Percentiles rank a stretch among this genome's conserved stretches.
phyloP scores from a whole-genome alignment of 1,140 invertebrate species.

The Drosophila leontia region DNA sequence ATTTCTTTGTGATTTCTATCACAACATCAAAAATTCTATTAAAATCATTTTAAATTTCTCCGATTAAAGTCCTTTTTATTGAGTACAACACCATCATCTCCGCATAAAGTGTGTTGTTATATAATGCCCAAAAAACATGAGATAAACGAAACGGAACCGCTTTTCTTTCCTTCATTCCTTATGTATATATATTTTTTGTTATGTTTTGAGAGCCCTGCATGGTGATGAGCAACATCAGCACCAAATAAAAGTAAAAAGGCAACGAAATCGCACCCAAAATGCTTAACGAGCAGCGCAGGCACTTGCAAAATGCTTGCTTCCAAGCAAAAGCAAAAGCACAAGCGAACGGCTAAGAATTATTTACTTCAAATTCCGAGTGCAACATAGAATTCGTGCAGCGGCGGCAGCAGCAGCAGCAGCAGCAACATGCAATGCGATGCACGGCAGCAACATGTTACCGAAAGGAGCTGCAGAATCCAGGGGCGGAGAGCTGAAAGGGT shows the following conservation, averaged over 20 bases:
- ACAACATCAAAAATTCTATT: no score
- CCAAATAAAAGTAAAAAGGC: slow-evolving; percentile 20
- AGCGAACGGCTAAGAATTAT: slow-evolving; percentile 71
- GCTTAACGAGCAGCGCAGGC: slow-evolving; percentile 77
- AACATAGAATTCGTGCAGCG: slow-evolving; percentile 82
- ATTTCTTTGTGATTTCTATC: no score
- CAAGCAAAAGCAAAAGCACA: slow-evolving; percentile 37
- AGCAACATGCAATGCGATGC: slow-evolving; percentile 57
- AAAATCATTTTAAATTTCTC: not conserved
- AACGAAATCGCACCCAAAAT: slow-evolving; percentile 72
- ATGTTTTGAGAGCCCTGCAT: slow-evolving; percentile 44
- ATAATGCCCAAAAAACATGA: slow-evolving; percentile 57
- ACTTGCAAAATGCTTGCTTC: slow-evolving; percentile 65
- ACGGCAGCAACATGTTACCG: slow-evolving; percentile 75
- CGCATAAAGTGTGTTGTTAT: slow-evolving; percentile 22
- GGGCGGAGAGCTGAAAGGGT: slow-evolving; percentile 4
- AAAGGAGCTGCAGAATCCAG: slow-evolving; percentile 47
- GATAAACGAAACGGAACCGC: slow-evolving; percentile 84
- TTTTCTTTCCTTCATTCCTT: slow-evolving; percentile 57
- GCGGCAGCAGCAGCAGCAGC: slow-evolving; percentile 10
- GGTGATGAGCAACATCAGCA: slow-evolving; percentile 69
- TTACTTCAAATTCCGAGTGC: slow-evolving; percentile 81
- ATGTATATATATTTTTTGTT: not conserved
- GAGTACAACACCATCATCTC: slow-evolving; percentile 17
- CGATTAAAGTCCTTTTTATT: not conserved